Evolutionary conservation across 2,888 invertebrate species (phyloP), one percentile per base, ranked within the genome.

Genomic region (Hypselothyrea guttata): DNA sequence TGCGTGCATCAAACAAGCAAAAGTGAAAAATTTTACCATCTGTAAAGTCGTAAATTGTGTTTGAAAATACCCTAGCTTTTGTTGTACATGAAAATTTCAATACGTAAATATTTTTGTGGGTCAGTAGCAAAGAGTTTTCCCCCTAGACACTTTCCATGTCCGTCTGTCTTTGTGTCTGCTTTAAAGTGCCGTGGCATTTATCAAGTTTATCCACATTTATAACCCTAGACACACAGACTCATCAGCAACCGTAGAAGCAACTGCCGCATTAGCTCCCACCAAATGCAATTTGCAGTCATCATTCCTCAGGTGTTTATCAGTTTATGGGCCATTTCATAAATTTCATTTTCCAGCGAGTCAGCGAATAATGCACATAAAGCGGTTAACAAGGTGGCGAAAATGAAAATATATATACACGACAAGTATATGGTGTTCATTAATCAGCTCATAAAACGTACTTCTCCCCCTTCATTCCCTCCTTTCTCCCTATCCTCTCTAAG

Each of bases 321-420:
- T 81, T 75, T 74, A 77, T 74, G 75, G 46, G 60, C 48, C 33
- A 70, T 65, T 75, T 77, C 71, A 59, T 71, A 79, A 72, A 75
- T 63, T 77, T 70, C 54, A 77, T 76, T 75, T 75, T 76, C 64
- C 53, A 44, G 30, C 4, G n/a, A 35, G 12, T 0, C n/a, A 37
- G 37, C n/a, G 18, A 2, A 18, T 64, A 28, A 55, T 42, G 64
- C 75, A 48, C 53, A 59, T 52, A 48, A 56, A 72, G 73, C 54
- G 64, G 83, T 68, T 64, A 83, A 62, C 64, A 64, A 79, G 79
- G 54, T 61, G 63, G 44, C 58, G 47, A 67, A 58, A 54, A 55
- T 28, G 27, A 53, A 33, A 65, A 52, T 22, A 22, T 22, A 22
- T 22, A 22, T 22, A 28, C 28, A 28, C 7, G 9, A 7, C 1